Base-by-base conservation (phyloP, 2,113 vertebrate genomes). In the Marcusenius ussheri region DNA sequence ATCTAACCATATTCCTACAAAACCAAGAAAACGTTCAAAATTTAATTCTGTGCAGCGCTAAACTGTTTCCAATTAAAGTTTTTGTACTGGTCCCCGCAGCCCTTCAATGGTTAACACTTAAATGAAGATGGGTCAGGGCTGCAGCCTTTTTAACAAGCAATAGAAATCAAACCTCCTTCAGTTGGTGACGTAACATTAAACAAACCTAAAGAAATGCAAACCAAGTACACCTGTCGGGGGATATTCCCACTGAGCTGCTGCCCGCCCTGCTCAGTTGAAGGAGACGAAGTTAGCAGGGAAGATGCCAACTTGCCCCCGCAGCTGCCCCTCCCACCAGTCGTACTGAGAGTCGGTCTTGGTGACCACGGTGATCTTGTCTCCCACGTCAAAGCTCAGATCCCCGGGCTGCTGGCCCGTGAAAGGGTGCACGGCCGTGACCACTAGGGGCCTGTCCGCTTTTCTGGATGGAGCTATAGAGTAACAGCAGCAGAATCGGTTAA, bases 241-340 rank as follows among this genome's bases (percentile, higher is more conserved):
- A 80, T 77, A 5, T 5, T 27, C 62, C 62, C 8, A 7, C 47
- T 17, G 15, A 62, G 19, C 17, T 35, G 80, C 35, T 17, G 39
- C 8, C 77, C 5, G n/a, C 5, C 15, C 50, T 19, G 11, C 87
- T 92, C 62, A 93, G 94, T 91, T 95, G 86, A 90, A 94, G 1
- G 97, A 92, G 89, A 98, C 97, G 46, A 98, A 99, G 96, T 99
- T 99, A 88, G 98, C 98, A 58, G 98, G 98, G 88, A 99, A 99
- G 93, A 99, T 98, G n/a, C 98, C 98, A 31, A 96, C 96, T 66
- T 94, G 93, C 9, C 97, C 97, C 77, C 94, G 94, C 56, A 96
- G 90, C 27, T 90, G 95, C 70, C 98, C 98, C 93, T 99, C 98
- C 98, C 98, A 99, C 98, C 98, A 99, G 91, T 99, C 98, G 70